Conservation (phyloP, 1,140 invertebrate species). For the Drosophila bocki region DNA sequence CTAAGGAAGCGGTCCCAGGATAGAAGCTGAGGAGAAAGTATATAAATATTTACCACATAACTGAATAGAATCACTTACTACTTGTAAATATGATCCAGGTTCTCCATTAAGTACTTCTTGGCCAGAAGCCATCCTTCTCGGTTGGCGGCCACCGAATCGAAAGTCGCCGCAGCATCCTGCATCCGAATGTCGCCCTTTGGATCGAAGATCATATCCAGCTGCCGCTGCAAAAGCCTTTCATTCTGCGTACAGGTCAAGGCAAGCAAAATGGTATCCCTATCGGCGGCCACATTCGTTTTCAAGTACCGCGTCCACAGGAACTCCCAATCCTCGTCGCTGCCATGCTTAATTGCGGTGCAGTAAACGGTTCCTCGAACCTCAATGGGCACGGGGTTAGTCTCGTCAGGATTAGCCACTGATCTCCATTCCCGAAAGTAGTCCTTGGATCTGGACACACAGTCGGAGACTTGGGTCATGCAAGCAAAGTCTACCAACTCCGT, state of each 20-base stretch:
- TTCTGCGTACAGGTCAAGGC: conserved; percentile 91
- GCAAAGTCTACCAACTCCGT: conserved; percentile 86
- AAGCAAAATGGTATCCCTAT: conserved; percentile 87
- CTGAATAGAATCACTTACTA: conserved; percentile 85
- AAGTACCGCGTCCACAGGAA: conserved; percentile 91
- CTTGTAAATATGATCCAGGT: conserved; percentile 86
- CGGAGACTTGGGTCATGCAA: conserved; percentile 87
- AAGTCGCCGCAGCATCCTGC: conserved; percentile 88
- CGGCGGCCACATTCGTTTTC: conserved; percentile 88
- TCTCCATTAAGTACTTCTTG: conserved; percentile 87
- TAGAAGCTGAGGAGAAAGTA: conserved; percentile 72
- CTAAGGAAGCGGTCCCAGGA: conserved; percentile 78
- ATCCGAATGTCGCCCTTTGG: conserved; percentile 87
- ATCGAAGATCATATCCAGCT: conserved; percentile 87
- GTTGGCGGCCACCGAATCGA: conserved; percentile 86
- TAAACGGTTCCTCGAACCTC: conserved; percentile 91
- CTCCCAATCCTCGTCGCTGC: conserved; percentile 91
- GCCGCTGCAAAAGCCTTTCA: conserved; percentile 89
- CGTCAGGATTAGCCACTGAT: conserved; percentile 86
- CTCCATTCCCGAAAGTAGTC: conserved; percentile 88
- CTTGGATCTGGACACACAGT: conserved; percentile 87
- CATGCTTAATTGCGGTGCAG: conserved; percentile 91
- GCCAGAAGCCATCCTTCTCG: conserved; percentile 88
- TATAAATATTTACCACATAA: background rate
- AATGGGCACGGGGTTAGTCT: conserved; percentile 88